Conservation (phyloP, 2,113 vertebrate species). For the Antennarius striatus region DNA sequence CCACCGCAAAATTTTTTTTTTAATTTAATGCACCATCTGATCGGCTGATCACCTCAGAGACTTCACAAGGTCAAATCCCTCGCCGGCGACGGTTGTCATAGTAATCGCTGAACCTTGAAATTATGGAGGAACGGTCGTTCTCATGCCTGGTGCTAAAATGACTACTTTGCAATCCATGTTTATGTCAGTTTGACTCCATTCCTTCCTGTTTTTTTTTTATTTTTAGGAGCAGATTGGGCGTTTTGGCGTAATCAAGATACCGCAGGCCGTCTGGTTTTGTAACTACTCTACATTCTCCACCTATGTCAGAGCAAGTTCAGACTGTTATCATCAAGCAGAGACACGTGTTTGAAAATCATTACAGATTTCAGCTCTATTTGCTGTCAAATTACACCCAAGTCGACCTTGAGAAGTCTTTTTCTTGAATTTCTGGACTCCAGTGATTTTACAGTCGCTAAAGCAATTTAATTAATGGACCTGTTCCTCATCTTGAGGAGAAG, state of each 20-base stretch:
- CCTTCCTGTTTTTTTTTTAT: slow-evolving; percentile 16
- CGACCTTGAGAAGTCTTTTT: slow-evolving; percentile 9
- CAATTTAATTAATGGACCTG: slow-evolving; percentile 14
- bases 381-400: neutral
- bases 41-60: neutral
- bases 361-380: neutral
- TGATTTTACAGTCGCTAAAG: slow-evolving; percentile 7
- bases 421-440: neutral
- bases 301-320: slow-evolving; percentile 1
- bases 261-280: slow-evolving; percentile 15
- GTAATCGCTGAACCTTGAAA: slow-evolving; percentile 36
- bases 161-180: slow-evolving; percentile 9
- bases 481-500: too few species aligned
- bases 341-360: neutral
- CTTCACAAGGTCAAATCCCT: slow-evolving; percentile 26
- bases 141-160: slow-evolving; percentile 16
- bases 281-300: neutral
- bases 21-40: slow-evolving; percentile 25
- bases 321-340: slow-evolving; percentile 8
- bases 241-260: slow-evolving; percentile 29
- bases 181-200: slow-evolving; percentile 6
- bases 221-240: slow-evolving; percentile 1
- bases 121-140: slow-evolving; percentile 8
- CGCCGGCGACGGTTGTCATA: slow-evolving; percentile 2
- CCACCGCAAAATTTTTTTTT: too few species aligned